phyloP scores from a whole-genome alignment of 2,797 vertebrate genomes.

The Enteromius paludinosus region DNA sequence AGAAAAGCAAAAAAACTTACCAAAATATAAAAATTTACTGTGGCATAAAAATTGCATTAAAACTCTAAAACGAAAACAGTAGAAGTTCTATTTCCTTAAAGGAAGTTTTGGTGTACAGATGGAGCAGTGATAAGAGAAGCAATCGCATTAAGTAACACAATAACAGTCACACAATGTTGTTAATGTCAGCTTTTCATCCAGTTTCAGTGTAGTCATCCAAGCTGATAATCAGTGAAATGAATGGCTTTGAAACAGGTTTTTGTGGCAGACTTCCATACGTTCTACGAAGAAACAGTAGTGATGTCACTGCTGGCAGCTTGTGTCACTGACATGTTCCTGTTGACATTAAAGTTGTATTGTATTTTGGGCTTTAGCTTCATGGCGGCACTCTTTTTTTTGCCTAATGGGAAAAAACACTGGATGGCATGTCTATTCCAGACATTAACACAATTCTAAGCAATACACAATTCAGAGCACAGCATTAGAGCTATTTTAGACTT shows the following conservation, averaged over 20 bases:
- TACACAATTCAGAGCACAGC: not conserved
- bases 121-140: not conserved
- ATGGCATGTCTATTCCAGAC: not conserved
- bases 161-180: not conserved
- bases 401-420: not conserved
- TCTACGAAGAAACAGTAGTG: not conserved
- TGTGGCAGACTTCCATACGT: not conserved
- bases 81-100: not conserved
- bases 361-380: not conserved
- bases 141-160: not conserved
- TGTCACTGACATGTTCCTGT: not conserved
- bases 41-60: not conserved
- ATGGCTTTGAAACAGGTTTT: conserved; percentile 7
- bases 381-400: not conserved
- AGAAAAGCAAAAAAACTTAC: not conserved
- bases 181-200: not conserved
- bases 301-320: not conserved
- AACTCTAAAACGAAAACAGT: not conserved
- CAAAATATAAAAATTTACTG: not conserved
- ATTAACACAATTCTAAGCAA: not conserved
- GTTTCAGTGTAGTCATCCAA: not conserved
- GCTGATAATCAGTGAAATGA: conserved; percentile 21
- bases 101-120: not conserved
- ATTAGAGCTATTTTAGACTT: not conserved
- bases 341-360: conserved; percentile 1